Evolutionary conservation across 2,888 invertebrate genomes (phyloP).

Genomic region (Timema podura): DNA sequence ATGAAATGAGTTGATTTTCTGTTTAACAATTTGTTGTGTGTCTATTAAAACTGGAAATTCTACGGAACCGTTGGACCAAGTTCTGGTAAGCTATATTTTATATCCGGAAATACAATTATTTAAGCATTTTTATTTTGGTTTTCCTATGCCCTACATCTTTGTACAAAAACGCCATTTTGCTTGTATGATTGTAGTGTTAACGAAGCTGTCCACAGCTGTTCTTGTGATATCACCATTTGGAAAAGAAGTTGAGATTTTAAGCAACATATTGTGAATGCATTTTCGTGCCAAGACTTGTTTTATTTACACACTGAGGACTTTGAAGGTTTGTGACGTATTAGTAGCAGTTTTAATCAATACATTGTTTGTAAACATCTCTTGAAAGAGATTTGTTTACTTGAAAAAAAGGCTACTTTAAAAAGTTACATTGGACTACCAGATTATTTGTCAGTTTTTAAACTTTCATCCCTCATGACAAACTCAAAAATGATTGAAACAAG

Average conservation of each 20-base stretch:
- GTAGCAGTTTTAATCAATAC: no score
- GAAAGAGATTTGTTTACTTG: no score
- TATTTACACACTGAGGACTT: no score
- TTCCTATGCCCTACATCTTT: no score
- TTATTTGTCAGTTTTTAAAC: conserved; percentile 9
- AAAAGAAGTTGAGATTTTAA: no score
- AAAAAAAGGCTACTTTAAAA: no score
- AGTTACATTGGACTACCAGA: no score
- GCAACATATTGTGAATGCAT: conserved; percentile 16
- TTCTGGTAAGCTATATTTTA: no score
- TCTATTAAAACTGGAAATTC: conserved; percentile 9
- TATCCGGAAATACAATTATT: no score
- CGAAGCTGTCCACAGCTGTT: conserved; percentile 27
- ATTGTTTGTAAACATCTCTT: no score
- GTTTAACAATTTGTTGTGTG: conserved; percentile 20
- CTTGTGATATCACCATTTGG: conserved; percentile 18
- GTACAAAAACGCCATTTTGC: conserved; percentile 31
- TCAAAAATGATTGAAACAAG: conserved; percentile 30
- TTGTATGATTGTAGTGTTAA: conserved; percentile 22
- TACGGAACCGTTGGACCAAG: conserved; percentile 15
- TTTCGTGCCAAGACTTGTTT: conserved; percentile 23
- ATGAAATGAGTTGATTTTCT: conserved; percentile 20
- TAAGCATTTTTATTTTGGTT: no score
- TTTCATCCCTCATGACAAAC: background rate
- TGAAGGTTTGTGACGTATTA: no score